These are phyloP conservation scores for Nerophis lumbriciformis DNA, from an alignment of 2,113 vertebrate genomes.

Conservation along the genomic window DNA sequence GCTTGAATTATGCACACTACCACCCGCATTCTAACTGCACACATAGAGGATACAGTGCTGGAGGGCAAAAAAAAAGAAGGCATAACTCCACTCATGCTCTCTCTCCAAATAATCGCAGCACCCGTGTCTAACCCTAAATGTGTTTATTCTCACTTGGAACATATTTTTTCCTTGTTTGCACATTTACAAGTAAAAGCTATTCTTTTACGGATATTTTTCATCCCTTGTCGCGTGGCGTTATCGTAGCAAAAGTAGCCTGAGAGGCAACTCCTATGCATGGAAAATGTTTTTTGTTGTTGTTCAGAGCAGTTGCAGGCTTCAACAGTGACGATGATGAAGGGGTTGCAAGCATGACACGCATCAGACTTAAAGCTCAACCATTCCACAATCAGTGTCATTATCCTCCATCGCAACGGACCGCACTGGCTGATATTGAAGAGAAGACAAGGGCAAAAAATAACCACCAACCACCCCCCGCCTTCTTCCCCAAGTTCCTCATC, in stretches of 20 bases:
- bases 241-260: slow-evolving; percentile 15
- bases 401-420: slow-evolving; percentile 42
- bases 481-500: slow-evolving; percentile 58
- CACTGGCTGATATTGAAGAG: slow-evolving; percentile 65
- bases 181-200: slow-evolving; percentile 31
- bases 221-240: slow-evolving; percentile 24
- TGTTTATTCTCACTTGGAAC: slow-evolving; percentile 48
- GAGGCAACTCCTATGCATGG: not conserved
- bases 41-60: slow-evolving; percentile 34
- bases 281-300: no score
- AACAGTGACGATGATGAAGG: no score
- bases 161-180: slow-evolving; percentile 47
- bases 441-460: slow-evolving; percentile 66
- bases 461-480: slow-evolving; percentile 15
- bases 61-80: slow-evolving; percentile 55
- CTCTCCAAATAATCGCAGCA: slow-evolving; percentile 45
- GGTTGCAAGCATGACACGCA: not conserved
- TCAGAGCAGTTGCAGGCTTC: no score
- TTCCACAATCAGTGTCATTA: slow-evolving; percentile 36
- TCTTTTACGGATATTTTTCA: slow-evolving; percentile 34
- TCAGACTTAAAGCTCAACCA: slow-evolving; percentile 26
- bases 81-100: slow-evolving; percentile 46
- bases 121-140: slow-evolving; percentile 30
- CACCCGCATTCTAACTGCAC: slow-evolving; percentile 21
- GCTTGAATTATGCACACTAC: slow-evolving; percentile 41